Evolutionary conservation across 2,888 invertebrate species (phyloP), one percentile per base, ranked within the genome.

Genomic region (Stenodera caucasica): DNA sequence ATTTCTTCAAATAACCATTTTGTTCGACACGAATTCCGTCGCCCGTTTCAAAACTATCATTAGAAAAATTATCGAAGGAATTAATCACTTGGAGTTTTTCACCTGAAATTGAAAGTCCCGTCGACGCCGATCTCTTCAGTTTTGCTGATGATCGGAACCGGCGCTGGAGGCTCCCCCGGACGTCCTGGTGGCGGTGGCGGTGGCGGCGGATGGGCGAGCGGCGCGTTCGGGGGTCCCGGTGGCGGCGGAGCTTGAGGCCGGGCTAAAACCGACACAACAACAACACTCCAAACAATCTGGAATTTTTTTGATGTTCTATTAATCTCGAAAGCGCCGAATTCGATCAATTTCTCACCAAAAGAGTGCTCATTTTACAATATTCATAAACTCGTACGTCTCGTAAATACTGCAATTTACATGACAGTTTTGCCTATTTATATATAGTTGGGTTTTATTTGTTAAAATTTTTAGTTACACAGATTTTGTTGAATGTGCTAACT

Each of bases 11-110:
- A 75, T 85, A 90, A 23, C 90, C 89, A 45, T 83, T 83, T 78
- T 90, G 90, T 80, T 90, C 88, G 0, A 90, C 87, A 71, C 88
- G 86, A 60, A 91, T 91, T 60, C 91, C 91, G 76, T 91, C 90
- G 2, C 87, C 90, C 18, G 91, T 90, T 82, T 91, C 91, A 69
- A 88, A 91, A 77, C 91, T 91, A 71, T 6, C 49, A 64, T 51
- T 11, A 45, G n/a, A 58, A 64, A 32, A 7, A 12, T 9, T 33
- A 32, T 7, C 32, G 7, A 51, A 26, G n/a, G 18, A 51, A 53
- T 29, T 7, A 8, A 51, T n/a, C 23, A 15, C 53, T 40, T 33
- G 40, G 3, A 33, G 18, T 40, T 40, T 2, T 37, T 63, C 69
- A 83, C 82, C 82, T 82, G 74, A 76, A 82, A 64, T 80, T 83